A percentile compares a stretch with the other conserved stretches of the same genome.
These are phyloP conservation scores for Troides oblongomaculatus DNA, from an alignment of 2,888 invertebrate species.

Conservation along the genomic window DNA sequence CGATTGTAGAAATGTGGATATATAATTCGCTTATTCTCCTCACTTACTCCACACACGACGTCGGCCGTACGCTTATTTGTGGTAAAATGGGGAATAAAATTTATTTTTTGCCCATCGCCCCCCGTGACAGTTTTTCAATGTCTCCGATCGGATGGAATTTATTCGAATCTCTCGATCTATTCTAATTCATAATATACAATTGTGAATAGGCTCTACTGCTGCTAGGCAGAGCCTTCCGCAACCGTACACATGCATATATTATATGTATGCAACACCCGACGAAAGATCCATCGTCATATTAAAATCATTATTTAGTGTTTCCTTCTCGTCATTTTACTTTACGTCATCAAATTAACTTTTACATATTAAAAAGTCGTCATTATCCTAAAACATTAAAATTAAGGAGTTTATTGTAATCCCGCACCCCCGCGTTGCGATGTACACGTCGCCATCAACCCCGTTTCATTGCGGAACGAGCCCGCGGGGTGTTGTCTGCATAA, in stretches of 20 bases:
- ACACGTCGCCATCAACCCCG: background rate
- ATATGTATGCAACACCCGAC: too few relatives aligned
- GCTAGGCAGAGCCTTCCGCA: too few relatives aligned
- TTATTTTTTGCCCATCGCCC: conserved; percentile 45
- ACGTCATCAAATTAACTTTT: too few relatives aligned
- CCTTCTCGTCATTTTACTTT: too few relatives aligned
- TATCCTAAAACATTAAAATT: too few relatives aligned
- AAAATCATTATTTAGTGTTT: too few relatives aligned
- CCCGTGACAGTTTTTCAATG: conserved; percentile 48
- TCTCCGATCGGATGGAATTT: conserved; percentile 51
- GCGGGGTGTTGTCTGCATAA: conserved; percentile 17
- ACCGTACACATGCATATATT: too few relatives aligned
- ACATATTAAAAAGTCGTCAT: too few relatives aligned
- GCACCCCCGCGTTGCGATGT: background rate
- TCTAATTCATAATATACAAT: conserved; percentile 27
- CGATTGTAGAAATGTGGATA: too few relatives aligned
- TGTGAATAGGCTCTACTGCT: too few relatives aligned
- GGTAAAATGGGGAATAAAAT: conserved; percentile 47
- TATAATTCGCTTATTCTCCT: background rate
- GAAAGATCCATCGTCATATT: too few relatives aligned
- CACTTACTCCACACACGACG: conserved; percentile 8
- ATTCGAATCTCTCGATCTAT: conserved; percentile 35
- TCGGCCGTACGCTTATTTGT: conserved; percentile 34
- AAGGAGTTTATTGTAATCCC: background rate
- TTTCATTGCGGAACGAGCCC: conserved; percentile 3